These are phyloP conservation scores for Temnothorax rugatulus DNA, from an alignment of 2,888 invertebrate species.

Conservation along the genomic window DNA sequence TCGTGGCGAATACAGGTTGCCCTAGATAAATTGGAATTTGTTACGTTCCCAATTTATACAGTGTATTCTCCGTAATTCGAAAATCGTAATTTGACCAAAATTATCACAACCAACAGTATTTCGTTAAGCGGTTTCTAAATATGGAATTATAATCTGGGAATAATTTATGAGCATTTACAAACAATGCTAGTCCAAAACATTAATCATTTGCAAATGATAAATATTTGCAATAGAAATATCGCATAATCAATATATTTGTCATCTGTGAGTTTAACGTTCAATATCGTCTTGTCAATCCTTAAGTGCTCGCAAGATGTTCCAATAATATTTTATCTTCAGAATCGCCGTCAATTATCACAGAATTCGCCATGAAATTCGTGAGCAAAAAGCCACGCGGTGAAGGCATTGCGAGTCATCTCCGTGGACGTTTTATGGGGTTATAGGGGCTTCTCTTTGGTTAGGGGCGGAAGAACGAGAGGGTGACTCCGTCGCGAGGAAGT, in stretches of 20 bases:
- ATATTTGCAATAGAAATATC: background rate
- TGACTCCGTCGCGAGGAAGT: conserved; percentile 82
- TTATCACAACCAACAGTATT: background rate
- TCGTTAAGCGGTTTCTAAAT: background rate
- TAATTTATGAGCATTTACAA: background rate
- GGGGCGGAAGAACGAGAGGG: conserved; percentile 80
- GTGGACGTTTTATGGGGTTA: conserved; percentile 75
- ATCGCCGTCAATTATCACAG: conserved; percentile 30
- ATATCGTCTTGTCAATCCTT: background rate
- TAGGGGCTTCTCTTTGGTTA: conserved; percentile 71
- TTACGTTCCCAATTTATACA: background rate
- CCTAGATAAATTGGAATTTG: conserved; percentile 59
- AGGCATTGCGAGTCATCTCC: conserved; percentile 62
- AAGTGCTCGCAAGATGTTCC: background rate
- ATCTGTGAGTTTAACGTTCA: background rate
- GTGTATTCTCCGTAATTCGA: background rate
- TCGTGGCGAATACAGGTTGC: conserved; percentile 54
- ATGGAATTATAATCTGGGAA: background rate
- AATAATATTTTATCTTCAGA: conserved; percentile 27
- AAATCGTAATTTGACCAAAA: background rate
- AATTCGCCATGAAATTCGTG: conserved; percentile 24
- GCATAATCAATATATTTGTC: background rate
- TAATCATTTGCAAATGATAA: background rate
- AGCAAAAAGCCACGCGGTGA: conserved; percentile 45
- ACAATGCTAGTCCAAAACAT: background rate